Base-by-base conservation (phyloP, 1,140 invertebrate genomes). In the Drosophila serrata region DNA sequence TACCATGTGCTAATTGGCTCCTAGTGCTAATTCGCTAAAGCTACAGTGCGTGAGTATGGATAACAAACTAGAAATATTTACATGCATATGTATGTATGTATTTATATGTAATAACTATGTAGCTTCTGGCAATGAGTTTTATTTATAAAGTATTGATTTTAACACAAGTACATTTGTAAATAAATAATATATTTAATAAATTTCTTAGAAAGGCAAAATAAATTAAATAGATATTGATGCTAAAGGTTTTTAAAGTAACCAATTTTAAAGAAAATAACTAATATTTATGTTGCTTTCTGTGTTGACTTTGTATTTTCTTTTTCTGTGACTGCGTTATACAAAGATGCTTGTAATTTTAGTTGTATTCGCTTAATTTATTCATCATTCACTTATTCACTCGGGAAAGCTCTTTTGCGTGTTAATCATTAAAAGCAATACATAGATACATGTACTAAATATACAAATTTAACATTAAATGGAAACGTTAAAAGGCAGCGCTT, bases 1-100 rank as follows among this genome's bases (percentile, higher is more conserved):
- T n/a, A 49, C n/a, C 61, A 65, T 65, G 61, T 69, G 65, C 46
- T 67, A 69, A 69, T 67, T 69, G 45, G 61, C 65, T 27, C 19
- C 43, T 51, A 35, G 37, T 69, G 65, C 37, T 69, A 69, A 67
- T 49, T 65, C 13, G 35, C 6, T 69, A 27, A 43, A 65, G 64
- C 46, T 46, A 65, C 61, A 69, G 35, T 65, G 62, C 57, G 62
- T 64, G 62, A 45, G 29, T 22, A 61, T 4, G 19, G 60, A 24
- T n/a, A 45, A 27, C 39, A 42, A 24, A 61, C 13, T 33, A 31
- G 53, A 31, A 61, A 61, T 17, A 13, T 5, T 12, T 35, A 13
- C 12, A 24, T 24, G 2, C 4, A 4, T 24, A 24, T 4, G 4
- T 24, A 3, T 24, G 24, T 24, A 24, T 4, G 4, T 24, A 24